These are phyloP conservation scores for Bimastos eiseni DNA, from an alignment of 2,888 invertebrate genomes.

Conservation along the genomic window DNA sequence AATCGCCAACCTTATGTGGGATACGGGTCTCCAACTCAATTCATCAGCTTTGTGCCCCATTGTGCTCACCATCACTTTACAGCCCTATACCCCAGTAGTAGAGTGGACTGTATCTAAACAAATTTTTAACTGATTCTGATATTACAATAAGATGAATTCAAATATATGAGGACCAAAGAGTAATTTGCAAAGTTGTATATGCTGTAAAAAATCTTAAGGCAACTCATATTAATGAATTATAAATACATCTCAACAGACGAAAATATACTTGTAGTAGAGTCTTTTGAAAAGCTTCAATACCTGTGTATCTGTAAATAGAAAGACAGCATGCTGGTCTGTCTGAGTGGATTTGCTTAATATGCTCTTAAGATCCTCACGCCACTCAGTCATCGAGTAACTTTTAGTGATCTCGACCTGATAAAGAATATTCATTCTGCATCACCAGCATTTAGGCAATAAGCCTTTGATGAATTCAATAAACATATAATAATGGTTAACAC, in stretches of 20 bases:
- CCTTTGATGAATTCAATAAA: no score
- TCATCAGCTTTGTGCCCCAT: no score
- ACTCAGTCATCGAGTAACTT: constrained; percentile 79
- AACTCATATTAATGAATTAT: background rate
- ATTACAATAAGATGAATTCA: background rate
- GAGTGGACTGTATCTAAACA: background rate
- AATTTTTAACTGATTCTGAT: background rate
- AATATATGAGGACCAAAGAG: background rate
- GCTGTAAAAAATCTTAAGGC: background rate
- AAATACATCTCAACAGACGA: background rate
- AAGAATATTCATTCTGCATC: background rate
- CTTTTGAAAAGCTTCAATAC: constrained; percentile 62
- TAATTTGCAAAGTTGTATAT: background rate
- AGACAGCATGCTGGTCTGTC: constrained; percentile 83
- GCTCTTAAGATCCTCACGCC: constrained; percentile 87
- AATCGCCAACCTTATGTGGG: no score
- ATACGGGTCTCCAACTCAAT: no score
- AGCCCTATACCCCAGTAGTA: background rate
- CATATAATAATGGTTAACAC: no score
- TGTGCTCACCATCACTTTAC: no score
- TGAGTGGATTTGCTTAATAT: constrained; percentile 80
- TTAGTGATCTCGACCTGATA: constrained; percentile 84
- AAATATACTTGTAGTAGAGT: background rate
- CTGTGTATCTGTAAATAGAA: constrained; percentile 88
- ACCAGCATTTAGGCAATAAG: background rate